phyloP scores from a whole-genome alignment of 2,888 invertebrate genomes.

The Cantharis nigra region DNA sequence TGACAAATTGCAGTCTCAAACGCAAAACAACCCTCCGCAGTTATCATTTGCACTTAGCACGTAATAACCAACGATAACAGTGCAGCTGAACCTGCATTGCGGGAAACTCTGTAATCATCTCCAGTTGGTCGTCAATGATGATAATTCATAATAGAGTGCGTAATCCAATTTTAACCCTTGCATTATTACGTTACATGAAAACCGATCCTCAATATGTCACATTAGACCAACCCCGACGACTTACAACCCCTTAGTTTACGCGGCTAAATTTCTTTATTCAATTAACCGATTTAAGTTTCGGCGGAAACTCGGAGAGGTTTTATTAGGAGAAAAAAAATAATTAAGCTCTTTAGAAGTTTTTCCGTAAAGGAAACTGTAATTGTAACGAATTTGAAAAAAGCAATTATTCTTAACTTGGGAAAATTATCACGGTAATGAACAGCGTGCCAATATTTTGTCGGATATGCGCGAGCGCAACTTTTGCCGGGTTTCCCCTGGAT shows the following conservation, averaged over 20 bases:
- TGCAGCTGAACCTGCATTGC: slow-evolving; percentile 25
- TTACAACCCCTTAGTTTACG: not conserved
- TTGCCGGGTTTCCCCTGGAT: slow-evolving; percentile 45
- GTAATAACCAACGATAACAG: slow-evolving; percentile 21
- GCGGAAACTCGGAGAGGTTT: not conserved
- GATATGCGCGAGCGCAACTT: slow-evolving; percentile 44
- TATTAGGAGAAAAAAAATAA: not conserved
- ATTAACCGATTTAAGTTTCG: not conserved
- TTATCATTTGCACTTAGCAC: slow-evolving; percentile 25
- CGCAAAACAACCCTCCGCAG: slow-evolving; percentile 11
- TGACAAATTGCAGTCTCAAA: slow-evolving; percentile 12
- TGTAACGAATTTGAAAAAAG: slow-evolving; percentile 32
- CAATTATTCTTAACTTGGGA: slow-evolving; percentile 42
- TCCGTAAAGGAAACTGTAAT: not conserved
- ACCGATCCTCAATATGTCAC: not conserved
- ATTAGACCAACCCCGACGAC: not conserved
- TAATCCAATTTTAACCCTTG: slow-evolving; percentile 15
- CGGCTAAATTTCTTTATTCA: not conserved
- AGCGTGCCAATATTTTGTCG: slow-evolving; percentile 38
- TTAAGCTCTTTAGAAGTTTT: not conserved
- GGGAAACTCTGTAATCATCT: slow-evolving; percentile 17
- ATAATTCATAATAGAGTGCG: slow-evolving; percentile 10
- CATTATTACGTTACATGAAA: not conserved
- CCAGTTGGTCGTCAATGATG: slow-evolving; percentile 7
- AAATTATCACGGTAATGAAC: slow-evolving; percentile 44